These are phyloP conservation scores for Silurus lanzhouensis DNA, from an alignment of 2,797 vertebrate genomes.

Conservation along the genomic window DNA sequence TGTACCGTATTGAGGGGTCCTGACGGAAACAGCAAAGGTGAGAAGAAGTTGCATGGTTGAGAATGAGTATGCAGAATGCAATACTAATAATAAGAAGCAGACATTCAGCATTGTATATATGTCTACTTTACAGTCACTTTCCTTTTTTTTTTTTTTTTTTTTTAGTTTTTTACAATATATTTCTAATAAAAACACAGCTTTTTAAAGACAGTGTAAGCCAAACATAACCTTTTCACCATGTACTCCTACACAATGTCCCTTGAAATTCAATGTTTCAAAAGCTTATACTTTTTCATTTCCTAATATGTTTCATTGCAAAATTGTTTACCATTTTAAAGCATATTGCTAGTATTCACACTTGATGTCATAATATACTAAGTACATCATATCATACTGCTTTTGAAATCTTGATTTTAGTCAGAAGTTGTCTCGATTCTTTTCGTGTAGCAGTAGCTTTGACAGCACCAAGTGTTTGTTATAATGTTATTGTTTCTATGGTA, in stretches of 20 bases:
- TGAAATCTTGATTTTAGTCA: background rate
- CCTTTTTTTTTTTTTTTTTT: background rate
- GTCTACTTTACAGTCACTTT: background rate
- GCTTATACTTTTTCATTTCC: background rate
- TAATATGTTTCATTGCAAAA: background rate
- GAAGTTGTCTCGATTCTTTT: background rate
- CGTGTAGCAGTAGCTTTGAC: background rate
- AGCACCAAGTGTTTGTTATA: background rate
- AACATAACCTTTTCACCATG: background rate
- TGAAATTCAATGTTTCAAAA: background rate
- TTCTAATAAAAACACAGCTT: background rate
- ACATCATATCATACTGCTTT: background rate
- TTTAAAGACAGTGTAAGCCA: background rate
- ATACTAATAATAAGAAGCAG: background rate
- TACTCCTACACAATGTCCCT: background rate
- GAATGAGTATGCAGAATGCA: background rate
- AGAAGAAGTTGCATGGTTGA: background rate
- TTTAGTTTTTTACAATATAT: background rate
- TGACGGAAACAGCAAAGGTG: conserved; percentile 65
- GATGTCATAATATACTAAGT: background rate
- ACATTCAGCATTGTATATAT: background rate
- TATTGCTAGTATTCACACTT: background rate
- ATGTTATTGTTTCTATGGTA: background rate
- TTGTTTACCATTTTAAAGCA: background rate
- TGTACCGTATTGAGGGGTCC: conserved; percentile 61